phyloP scores from a whole-genome alignment of 2,888 invertebrate genomes.

The Noctua janthina region DNA sequence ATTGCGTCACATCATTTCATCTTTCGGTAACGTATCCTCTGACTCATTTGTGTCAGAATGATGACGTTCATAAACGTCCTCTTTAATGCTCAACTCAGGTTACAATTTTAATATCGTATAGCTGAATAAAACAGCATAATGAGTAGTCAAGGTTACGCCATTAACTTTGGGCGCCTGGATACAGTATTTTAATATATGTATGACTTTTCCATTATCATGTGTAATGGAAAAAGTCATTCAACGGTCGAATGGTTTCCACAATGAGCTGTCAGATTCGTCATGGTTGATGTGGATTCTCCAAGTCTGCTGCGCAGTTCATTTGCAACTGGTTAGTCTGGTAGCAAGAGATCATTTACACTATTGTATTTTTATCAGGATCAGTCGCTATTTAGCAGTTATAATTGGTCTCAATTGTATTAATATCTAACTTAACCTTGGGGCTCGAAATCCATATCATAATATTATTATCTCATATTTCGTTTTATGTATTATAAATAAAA shows the following conservation, averaged over 20 bases:
- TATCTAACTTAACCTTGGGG: background rate
- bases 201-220: conserved; percentile 32
- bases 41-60: conserved; percentile 39
- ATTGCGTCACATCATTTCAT: conserved; percentile 21
- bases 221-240: conserved; percentile 34
- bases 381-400: background rate
- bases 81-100: background rate
- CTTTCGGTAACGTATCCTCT: conserved; percentile 9
- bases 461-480: background rate
- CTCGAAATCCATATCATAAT: background rate
- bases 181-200: conserved; percentile 23
- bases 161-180: conserved; percentile 13
- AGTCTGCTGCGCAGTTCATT: conserved; percentile 29
- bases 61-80: conserved; percentile 2
- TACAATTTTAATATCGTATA: conserved; percentile 24
- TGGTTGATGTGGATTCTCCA: conserved; percentile 12
- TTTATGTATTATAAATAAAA: background rate
- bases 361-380: background rate
- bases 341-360: background rate
- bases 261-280: conserved; percentile 49
- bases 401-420: background rate
- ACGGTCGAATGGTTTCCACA: conserved; percentile 35
- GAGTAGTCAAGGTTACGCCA: conserved; percentile 29
- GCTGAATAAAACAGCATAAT: conserved; percentile 24
- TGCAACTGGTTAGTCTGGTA: background rate